These are phyloP conservation scores for Ceraclea dissimilis DNA, from an alignment of 2,888 invertebrate genomes.

Conservation along the genomic window DNA sequence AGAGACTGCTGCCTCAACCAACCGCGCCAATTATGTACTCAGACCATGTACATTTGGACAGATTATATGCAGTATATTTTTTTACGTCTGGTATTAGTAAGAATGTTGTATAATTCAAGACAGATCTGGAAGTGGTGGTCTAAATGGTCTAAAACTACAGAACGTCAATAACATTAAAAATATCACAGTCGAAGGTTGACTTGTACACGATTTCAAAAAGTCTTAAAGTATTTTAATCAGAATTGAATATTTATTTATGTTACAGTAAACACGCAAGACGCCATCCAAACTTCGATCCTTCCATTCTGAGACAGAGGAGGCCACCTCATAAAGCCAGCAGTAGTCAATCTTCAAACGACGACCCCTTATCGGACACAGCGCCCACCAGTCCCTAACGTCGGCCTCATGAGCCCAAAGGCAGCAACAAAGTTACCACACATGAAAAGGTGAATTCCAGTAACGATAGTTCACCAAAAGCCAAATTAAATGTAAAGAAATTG, in stretches of 20 bases:
- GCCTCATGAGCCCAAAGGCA: constrained; percentile 38
- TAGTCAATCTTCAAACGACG: constrained; percentile 45
- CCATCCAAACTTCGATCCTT: constrained; percentile 55
- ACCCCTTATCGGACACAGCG: constrained; percentile 42
- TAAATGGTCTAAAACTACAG: too few species aligned
- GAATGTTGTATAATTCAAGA: too few species aligned
- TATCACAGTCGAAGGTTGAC: too few species aligned
- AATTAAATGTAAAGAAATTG: neutral
- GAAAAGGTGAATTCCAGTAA: neutral
- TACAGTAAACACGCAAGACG: constrained; percentile 55
- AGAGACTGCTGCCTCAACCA: too few species aligned
- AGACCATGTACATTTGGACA: too few species aligned
- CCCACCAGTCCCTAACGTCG: constrained; percentile 43
- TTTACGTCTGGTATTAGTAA: too few species aligned
- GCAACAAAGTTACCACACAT: neutral
- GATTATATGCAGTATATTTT: too few species aligned
- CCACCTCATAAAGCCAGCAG: constrained; percentile 45
- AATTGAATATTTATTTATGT: constrained; percentile 21
- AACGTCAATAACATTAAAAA: too few species aligned
- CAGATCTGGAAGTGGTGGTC: too few species aligned
- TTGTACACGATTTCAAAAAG: too few species aligned
- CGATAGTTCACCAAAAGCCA: neutral
- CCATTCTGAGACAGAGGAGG: constrained; percentile 45
- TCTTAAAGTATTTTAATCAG: too few species aligned
- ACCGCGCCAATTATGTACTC: too few species aligned